Base-by-base conservation (phyloP, 2,113 vertebrate species). In the Galeopterus variegatus region DNA sequence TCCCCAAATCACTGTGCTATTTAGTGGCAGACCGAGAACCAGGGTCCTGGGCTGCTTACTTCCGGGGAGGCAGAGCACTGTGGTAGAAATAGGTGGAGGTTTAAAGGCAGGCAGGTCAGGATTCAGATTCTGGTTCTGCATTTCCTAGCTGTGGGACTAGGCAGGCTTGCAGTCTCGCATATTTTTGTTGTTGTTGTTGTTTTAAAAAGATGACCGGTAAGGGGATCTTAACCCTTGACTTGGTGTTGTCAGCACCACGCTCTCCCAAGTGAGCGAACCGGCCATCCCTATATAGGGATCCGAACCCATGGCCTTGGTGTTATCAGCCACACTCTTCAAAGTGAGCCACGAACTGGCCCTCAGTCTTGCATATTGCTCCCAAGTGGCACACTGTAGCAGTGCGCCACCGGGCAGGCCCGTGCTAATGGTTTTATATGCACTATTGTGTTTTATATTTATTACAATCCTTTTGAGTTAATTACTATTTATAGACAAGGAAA, bases 361-460 rank as follows among this genome's bases (percentile, higher is more conserved):
- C 41, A n/a, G n/a, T n/a, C n/a, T n/a, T 93, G 9, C 13, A 33
- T 77, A 54, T 24, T 17, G n/a, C n/a, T n/a, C n/a, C n/a, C n/a
- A n/a, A n/a, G n/a, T n/a, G n/a, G n/a, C n/a, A n/a, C n/a, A n/a
- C n/a, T n/a, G n/a, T n/a, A n/a, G n/a, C n/a, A n/a, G n/a, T n/a
- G n/a, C n/a, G n/a, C n/a, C n/a, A n/a, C n/a, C n/a, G n/a, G n/a
- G n/a, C n/a, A n/a, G n/a, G n/a, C n/a, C n/a, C n/a, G n/a, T 62
- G 73, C 33, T 33, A n/a, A 90, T n/a, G 60, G 17, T 72, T 82
- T 54, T 60, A 3, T 13, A 52, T 24, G 8, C 19, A 54, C n/a
- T n/a, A n/a, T n/a, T 79, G 31, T 73, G 36, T 62, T 72, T 92
- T 76, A 67, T 31, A 88, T 75, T 89, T 88, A 69, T 65, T 36